Evolutionary conservation across 2,113 vertebrate genomes (phyloP).

Genomic region (Hippocampus comes): DNA sequence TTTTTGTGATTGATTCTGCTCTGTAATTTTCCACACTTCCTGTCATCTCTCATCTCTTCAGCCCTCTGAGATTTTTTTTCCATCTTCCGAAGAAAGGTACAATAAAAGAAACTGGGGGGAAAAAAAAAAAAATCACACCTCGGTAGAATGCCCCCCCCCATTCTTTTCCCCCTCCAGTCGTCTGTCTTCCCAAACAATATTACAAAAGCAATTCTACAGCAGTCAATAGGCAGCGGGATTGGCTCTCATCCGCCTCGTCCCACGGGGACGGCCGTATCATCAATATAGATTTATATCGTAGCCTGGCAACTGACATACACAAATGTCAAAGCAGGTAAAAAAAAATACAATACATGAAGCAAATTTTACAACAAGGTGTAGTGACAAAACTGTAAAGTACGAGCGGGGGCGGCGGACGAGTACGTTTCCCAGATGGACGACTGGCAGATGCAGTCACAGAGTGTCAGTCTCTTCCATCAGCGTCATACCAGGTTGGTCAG

Average conservation of each 20-base stretch:
- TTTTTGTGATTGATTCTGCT: conserved; percentile 25
- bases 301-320: conserved; percentile 71
- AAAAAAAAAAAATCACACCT: conserved; percentile 51
- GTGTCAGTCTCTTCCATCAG: background rate
- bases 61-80: conserved; percentile 24
- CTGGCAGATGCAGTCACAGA: background rate
- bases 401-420: background rate
- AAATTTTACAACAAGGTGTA: conserved; percentile 62
- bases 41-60: conserved; percentile 32
- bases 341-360: conserved; percentile 50
- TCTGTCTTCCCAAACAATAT: conserved; percentile 76
- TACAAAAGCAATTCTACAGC: conserved; percentile 74
- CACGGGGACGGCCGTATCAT: conserved; percentile 68
- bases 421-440: conserved; percentile 5
- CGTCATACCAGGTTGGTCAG: background rate
- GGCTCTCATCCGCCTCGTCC: conserved; percentile 67
- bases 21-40: conserved; percentile 8
- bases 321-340: conserved; percentile 68
- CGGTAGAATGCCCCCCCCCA: conserved; percentile 10
- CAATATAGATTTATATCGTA: conserved; percentile 77
- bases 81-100: conserved; percentile 25
- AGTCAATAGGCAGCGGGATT: conserved; percentile 72
- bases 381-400: conserved; percentile 14
- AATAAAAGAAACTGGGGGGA: conserved; percentile 47
- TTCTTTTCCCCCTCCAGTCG: conserved; percentile 47